Percentiles rank a stretch among this genome's conserved stretches.
phyloP scores from a whole-genome alignment of 2,888 invertebrate species.

The Eustalomyia histrio region DNA sequence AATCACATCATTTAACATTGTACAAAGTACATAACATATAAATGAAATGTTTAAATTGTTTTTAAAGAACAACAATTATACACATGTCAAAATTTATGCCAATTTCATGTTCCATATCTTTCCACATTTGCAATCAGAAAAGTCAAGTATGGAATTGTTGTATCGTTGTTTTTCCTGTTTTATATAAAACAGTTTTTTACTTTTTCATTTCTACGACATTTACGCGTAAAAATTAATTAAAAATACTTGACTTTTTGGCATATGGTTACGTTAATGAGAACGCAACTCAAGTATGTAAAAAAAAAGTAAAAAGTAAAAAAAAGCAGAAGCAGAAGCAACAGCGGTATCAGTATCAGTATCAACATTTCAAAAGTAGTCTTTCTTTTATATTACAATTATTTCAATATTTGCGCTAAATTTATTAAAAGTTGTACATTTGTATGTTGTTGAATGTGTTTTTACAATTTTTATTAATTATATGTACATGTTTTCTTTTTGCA shows the following conservation, averaged over 20 bases:
- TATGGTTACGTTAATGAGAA: constrained; percentile 30
- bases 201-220: constrained; percentile 30
- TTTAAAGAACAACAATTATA: not conserved
- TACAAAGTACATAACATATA: constrained; percentile 41
- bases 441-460: constrained; percentile 16
- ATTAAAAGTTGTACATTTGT: constrained; percentile 25
- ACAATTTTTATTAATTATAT: not conserved
- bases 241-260: constrained; percentile 63
- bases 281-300: not conserved
- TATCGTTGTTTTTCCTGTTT: constrained; percentile 6
- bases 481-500: not conserved
- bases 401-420: constrained; percentile 45
- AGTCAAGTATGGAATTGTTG: constrained; percentile 6
- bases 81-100: constrained; percentile 43
- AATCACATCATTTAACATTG: constrained; percentile 51
- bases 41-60: constrained; percentile 33
- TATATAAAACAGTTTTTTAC: not conserved
- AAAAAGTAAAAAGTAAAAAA: not conserved
- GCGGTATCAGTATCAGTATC: not conserved
- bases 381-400: not conserved
- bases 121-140: not conserved
- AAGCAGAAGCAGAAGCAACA: not conserved
- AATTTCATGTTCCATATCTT: constrained; percentile 39
- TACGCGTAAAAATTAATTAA: constrained; percentile 60
- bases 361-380: constrained; percentile 23